These are phyloP conservation scores for Natator depressus DNA, from an alignment of 2,113 vertebrate species.

Conservation along the genomic window DNA sequence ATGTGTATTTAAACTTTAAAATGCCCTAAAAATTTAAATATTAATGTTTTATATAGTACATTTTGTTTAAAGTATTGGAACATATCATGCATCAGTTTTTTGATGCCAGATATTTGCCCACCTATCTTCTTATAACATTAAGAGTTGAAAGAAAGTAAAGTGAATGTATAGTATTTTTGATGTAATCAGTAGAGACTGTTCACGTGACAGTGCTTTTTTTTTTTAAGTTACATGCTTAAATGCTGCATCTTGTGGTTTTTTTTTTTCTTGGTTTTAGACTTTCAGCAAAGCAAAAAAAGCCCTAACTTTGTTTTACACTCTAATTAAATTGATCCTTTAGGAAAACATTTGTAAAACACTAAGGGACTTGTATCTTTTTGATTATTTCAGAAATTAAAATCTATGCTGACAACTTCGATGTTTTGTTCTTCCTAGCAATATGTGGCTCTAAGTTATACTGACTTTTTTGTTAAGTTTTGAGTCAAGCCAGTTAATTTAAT, in stretches of 20 bases:
- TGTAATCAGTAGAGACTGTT: conserved; percentile 67
- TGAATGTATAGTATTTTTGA: conserved; percentile 71
- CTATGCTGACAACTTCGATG: not conserved
- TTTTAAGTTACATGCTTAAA: conserved; percentile 64
- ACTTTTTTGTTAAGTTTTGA: not conserved
- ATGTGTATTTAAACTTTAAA: conserved; percentile 3
- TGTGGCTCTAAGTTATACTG: not conserved
- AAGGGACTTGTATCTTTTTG: conserved; percentile 53
- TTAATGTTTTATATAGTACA: conserved; percentile 70
- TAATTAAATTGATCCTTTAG: conserved; percentile 60
- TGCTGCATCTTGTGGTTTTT: conserved; percentile 42
- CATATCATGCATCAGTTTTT: conserved; percentile 75
- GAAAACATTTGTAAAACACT: conserved; percentile 61
- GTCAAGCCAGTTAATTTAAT: not conserved
- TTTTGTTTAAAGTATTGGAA: conserved; percentile 71
- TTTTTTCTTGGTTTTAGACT: conserved; percentile 60
- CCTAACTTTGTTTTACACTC: conserved; percentile 42
- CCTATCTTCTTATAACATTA: conserved; percentile 72
- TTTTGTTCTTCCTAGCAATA: not conserved
- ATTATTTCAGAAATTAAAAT: conserved; percentile 69
- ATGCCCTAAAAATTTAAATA: conserved; percentile 58
- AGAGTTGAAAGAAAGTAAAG: conserved; percentile 69
- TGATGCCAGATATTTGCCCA: conserved; percentile 74
- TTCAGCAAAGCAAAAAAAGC: conserved; percentile 28
- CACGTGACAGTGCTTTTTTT: conserved; percentile 67